Evolutionary conservation across 2,797 vertebrate species (phyloP).

Genomic region (Etheostoma nigrum): DNA sequence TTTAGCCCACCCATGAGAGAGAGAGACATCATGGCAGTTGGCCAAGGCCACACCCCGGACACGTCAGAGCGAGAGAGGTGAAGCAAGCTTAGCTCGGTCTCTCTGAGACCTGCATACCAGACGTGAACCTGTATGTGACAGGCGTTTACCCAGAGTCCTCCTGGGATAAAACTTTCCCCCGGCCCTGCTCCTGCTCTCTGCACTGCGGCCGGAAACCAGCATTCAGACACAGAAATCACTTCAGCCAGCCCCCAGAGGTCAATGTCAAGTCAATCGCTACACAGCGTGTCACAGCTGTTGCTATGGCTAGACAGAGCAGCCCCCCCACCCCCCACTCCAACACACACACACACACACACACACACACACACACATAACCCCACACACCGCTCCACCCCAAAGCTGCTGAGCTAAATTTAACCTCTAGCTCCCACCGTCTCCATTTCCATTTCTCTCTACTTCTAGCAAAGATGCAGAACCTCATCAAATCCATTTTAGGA

Average conservation of each 20-base stretch:
- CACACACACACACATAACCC: neutral
- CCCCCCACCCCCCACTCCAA: too few relatives aligned
- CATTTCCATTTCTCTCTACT: conserved; percentile 5
- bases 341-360: neutral
- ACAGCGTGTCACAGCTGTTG: conserved; percentile 63
- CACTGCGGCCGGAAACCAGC: conserved; percentile 12
- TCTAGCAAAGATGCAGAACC: neutral
- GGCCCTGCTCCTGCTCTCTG: conserved; percentile 1
- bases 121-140: neutral
- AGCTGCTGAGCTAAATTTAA: conserved; percentile 59
- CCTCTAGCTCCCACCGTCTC: conserved; percentile 20
- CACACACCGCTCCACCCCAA: neutral
- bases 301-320: conserved; percentile 40
- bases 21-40: too few relatives aligned
- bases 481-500: too few relatives aligned
- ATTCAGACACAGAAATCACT: conserved; percentile 4
- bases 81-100: neutral
- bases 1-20: too few relatives aligned
- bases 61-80: neutral
- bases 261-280: conserved; percentile 48
- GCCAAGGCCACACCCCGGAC: too few relatives aligned
- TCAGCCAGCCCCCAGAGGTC: conserved; percentile 35
- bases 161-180: neutral
- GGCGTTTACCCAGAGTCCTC: conserved; percentile 9
- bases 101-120: neutral